Evolutionary conservation across 2,797 vertebrate species (phyloP).

Genomic region (Sciaenops ocellatus): DNA sequence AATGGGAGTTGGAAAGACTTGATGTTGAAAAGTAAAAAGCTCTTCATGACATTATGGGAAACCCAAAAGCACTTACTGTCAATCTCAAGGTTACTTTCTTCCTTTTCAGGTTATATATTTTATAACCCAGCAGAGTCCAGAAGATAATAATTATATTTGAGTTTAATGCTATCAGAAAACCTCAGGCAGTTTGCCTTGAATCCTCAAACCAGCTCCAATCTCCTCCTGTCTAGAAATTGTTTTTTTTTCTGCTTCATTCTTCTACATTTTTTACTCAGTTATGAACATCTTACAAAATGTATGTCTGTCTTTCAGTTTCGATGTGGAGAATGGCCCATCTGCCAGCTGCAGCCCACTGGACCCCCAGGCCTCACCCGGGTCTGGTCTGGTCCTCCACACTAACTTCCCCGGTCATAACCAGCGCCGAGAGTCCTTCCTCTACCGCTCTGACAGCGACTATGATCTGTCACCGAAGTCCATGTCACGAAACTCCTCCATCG

Average conservation of each 20-base stretch:
- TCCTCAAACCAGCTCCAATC: not conserved
- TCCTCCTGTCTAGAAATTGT: not conserved
- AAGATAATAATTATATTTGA: not conserved
- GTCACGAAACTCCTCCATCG: constrained; percentile 97
- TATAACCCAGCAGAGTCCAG: not conserved
- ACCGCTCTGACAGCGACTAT: constrained; percentile 98
- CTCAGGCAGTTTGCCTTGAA: not conserved
- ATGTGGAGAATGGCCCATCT: constrained; percentile 98
- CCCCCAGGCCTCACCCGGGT: constrained; percentile 93
- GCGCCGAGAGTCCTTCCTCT: constrained; percentile 97
- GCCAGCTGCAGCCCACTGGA: constrained; percentile 96
- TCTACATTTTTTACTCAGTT: not conserved
- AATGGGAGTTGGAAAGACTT: not conserved
- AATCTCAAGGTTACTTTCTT: not conserved
- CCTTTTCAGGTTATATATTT: not conserved
- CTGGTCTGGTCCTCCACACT: constrained; percentile 94
- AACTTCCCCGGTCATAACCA: constrained; percentile 97
- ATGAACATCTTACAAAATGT: not conserved
- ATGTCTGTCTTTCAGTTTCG: constrained; percentile 87
- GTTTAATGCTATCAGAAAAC: not conserved
- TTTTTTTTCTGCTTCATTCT: not conserved
- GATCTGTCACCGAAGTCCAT: constrained; percentile 98
- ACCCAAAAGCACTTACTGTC: not conserved
- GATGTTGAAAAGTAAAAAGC: not conserved
- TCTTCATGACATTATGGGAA: not conserved